Evolutionary conservation across 2,113 vertebrate genomes (phyloP), one percentile per base, ranked within the genome.

Genomic region (Trematocara unimaculatum): DNA sequence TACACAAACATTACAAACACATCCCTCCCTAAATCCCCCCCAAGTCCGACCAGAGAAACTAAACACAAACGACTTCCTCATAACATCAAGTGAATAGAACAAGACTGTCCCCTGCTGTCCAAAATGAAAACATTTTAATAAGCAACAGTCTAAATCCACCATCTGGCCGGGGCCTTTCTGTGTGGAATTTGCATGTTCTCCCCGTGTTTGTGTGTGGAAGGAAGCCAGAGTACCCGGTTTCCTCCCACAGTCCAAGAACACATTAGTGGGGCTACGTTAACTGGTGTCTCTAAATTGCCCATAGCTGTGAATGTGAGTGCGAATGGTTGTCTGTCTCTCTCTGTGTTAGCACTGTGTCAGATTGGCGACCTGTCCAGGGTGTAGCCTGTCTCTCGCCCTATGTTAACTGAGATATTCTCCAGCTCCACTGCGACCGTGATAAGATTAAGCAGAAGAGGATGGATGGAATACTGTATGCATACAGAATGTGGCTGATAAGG

Each of bases 1-100:
- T 51, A 92, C 90, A 88, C 84, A 85, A 62, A 81, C 38, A 62
- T 79, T 85, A 85, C 77, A 81, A 58, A 81, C 29, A 26, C 31
- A 47, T 10, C 20, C 40, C 77, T 29, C 15, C 3, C 23, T 13
- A 29, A 17, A 42, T 49, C 11, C 47, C 14, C 29, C 31, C 5
- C 7, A 51, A 33, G 42, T 14, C 23, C 23, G 51, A 88, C 12
- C n/a, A 26, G 15, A 87, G 8, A 17, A 60, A n/a, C 45, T 6
- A 70, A 83, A 84, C 56, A 88, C 40, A 70, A 29, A 33, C 6
- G 54, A 64, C 54, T 77, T 67, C 15, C 64, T 85, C 7, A 45
- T 10, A 45, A 26, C 40, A 45, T 13, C 26, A 51, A 42, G 5
- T 38, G 7, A n/a, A 13, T 11, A 20, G 49, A 15, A 58, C 79